phyloP scores from a whole-genome alignment of 2,888 invertebrate species.

The Ferdinandea cuprea region DNA sequence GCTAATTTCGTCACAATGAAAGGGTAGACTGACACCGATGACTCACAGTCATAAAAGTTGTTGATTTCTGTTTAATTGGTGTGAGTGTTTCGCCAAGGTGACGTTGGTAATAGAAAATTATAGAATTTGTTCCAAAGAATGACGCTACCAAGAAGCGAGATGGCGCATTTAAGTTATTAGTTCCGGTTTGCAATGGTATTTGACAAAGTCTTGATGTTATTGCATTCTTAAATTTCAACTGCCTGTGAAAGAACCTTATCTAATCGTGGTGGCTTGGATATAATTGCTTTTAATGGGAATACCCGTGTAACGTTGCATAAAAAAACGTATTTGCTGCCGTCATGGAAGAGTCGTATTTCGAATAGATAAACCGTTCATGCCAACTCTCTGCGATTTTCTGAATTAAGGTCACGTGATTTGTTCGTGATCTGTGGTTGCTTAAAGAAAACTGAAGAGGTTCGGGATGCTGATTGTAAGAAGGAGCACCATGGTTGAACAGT shows the following conservation, averaged over 20 bases:
- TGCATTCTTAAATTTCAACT: too few species aligned
- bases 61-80: slow-evolving; percentile 22
- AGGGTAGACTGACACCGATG: background rate
- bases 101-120: slow-evolving; percentile 6
- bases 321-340: too few species aligned
- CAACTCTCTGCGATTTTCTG: too few species aligned
- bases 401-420: too few species aligned
- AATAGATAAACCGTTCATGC: too few species aligned
- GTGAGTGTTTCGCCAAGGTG: slow-evolving; percentile 11
- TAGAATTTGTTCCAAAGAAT: background rate
- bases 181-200: background rate
- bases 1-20: slow-evolving; percentile 29
- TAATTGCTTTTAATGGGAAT: background rate
- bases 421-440: too few species aligned
- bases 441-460: too few species aligned
- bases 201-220: background rate
- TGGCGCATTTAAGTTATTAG: background rate
- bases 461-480: too few species aligned
- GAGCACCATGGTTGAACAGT: too few species aligned
- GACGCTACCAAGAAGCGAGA: background rate
- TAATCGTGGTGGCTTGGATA: background rate
- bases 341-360: too few species aligned
- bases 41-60: slow-evolving; percentile 14
- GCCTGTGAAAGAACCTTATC: background rate
- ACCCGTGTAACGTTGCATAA: too few species aligned